Evolutionary conservation across 2,888 invertebrate genomes (phyloP), one percentile per base, ranked within the genome.

Genomic region (Rugalucina vietnamica): DNA sequence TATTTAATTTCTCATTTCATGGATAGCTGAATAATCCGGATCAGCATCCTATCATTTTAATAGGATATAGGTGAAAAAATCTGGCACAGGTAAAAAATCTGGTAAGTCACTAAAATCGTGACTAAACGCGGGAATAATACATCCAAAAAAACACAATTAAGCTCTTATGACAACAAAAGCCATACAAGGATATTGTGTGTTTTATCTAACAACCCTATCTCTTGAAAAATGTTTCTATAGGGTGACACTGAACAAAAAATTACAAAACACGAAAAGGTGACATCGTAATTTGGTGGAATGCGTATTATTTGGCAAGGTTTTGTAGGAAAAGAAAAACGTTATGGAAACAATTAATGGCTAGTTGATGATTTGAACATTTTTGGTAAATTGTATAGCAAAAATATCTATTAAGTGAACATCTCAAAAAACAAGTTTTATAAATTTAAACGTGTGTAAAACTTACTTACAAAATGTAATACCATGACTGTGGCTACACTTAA

Each of bases 131-230:
- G 24, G 65, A 34, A 34, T 12, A 65, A 65, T 65, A 65, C 65
- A 65, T 65, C 65, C 65, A 21, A 12, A 34, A 34, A 34, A 34
- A 65, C 65, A 65, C 21, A 34, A 8, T 65, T 65, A n/a, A 65
- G 34, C 65, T 10, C 12, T 32, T 32, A 65, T 29, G 29, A 29
- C 29, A 18, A 65, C 32, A 34, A 65, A 18, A 65, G 12, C 34
- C 21, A 34, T 21, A 65, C 29, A 65, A 65, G 65, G 65, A 65
- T 65, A 65, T 65, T 65, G 65, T 65, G 65, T 65, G 65, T 65
- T 65, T 65, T 65, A 65, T 65, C 65, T 65, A 18, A 65, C 65
- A 65, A 65, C 65, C 34, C 34, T 12, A 65, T 65, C 65, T 34
- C 4, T 32, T 5, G 34, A 65, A 43, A 54, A 65, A 65, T 34